A percentile compares a stretch with the other conserved stretches of the same genome.
Conservation (phyloP, 2,113 vertebrate genomes). For the Ciconia maguari region DNA sequence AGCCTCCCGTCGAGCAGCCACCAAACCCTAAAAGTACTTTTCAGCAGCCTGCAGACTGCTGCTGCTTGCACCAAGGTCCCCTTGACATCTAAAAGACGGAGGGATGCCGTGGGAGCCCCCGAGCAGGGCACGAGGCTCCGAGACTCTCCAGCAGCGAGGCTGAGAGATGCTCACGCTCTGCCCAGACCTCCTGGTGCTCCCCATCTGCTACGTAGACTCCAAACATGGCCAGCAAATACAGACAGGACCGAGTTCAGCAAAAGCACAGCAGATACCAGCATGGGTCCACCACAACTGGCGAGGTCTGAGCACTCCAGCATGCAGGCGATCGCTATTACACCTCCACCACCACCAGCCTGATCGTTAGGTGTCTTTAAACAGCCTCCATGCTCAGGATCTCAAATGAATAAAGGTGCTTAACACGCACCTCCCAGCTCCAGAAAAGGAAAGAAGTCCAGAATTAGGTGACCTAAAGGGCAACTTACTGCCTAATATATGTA, state of each 20-base stretch:
- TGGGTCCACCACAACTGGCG: fast-evolving
- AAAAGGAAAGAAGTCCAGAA: background rate
- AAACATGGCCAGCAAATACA: fast-evolving
- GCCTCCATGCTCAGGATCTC: background rate
- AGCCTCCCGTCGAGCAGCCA: fast-evolving
- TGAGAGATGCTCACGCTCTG: no score
- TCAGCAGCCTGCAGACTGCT: background rate
- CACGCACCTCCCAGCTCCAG: background rate
- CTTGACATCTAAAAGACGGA: no score
- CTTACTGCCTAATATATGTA: no score
- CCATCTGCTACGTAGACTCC: background rate
- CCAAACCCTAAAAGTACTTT: background rate
- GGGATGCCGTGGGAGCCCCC: background rate
- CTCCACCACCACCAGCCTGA: background rate
- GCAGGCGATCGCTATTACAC: fast-evolving
- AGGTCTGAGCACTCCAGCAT: background rate
- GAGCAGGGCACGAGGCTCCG: background rate
- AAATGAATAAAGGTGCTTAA: no score
- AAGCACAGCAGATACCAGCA: background rate
- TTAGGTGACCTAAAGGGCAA: background rate
- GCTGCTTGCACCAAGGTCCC: background rate
- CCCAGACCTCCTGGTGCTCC: background rate
- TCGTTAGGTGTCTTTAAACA: fast-evolving
- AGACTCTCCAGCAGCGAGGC: background rate
- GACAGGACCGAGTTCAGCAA: background rate